These are phyloP conservation scores for Hyles lineata DNA, from an alignment of 2,888 invertebrate species.

Conservation along the genomic window DNA sequence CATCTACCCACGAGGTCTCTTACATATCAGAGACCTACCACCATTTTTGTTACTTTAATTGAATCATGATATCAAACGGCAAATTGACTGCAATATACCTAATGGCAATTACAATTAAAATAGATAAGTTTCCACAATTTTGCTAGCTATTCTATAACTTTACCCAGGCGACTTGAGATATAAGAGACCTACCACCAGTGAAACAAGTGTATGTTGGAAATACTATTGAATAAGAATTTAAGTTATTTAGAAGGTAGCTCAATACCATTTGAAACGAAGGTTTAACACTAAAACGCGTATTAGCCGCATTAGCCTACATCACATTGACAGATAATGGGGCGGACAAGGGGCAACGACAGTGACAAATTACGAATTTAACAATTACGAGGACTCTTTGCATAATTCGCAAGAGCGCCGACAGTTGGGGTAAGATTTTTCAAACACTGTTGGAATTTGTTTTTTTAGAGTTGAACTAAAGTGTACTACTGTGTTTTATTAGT, in stretches of 20 bases:
- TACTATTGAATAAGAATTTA: no score
- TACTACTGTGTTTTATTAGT: not conserved
- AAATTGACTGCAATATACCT: no score
- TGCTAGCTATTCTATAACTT: no score
- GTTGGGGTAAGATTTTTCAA: not conserved
- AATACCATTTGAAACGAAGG: not conserved
- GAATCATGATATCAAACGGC: no score
- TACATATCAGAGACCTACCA: no score
- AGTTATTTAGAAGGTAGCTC: not conserved
- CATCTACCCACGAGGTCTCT: no score
- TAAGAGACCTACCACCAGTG: no score
- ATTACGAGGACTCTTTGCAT: constrained; percentile 8
- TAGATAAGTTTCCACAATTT: no score
- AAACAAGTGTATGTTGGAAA: no score
- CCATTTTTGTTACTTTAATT: no score
- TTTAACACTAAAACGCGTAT: not conserved
- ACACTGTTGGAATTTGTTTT: not conserved
- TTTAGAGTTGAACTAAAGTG: not conserved
- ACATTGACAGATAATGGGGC: constrained; percentile 1
- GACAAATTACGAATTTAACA: constrained; percentile 16
- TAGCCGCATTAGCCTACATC: not conserved
- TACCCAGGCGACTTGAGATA: no score
- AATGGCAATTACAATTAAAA: no score
- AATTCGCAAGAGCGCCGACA: not conserved
- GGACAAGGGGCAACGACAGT: constrained; percentile 3